Conservation (phyloP, 2,113 vertebrate genomes). For the Polyodon spathula region DNA sequence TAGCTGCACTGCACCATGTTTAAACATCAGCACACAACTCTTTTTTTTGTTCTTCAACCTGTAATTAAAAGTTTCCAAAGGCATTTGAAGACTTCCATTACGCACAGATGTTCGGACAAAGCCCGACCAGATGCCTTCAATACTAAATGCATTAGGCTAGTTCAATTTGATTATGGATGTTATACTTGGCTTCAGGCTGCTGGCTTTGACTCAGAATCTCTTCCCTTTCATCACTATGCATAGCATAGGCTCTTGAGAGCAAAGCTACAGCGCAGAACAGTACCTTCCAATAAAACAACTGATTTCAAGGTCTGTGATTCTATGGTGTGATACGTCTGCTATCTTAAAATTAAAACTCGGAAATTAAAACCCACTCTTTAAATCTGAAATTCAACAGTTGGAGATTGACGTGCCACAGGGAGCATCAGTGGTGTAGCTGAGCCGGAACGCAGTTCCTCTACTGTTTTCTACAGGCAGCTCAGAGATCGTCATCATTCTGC, state of each 20-base stretch:
- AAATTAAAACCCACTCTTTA: too few relatives aligned
- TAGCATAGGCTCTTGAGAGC: neutral
- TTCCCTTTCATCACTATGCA: neutral
- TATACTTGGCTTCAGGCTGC: slow-evolving; percentile 1
- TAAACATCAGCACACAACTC: too few relatives aligned
- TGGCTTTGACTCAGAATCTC: neutral
- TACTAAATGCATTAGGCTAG: neutral
- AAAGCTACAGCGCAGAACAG: neutral
- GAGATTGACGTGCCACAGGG: too few relatives aligned
- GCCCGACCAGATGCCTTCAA: neutral
- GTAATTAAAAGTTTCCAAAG: neutral
- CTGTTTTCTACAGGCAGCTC: neutral
- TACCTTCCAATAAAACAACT: neutral
- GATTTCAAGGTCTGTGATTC: too few relatives aligned
- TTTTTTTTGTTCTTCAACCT: neutral
- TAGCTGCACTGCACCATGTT: too few relatives aligned
- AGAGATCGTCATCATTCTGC: too few relatives aligned
- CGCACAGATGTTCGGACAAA: neutral
- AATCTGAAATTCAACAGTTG: too few relatives aligned
- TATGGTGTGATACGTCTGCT: too few relatives aligned
- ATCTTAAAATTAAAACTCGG: too few relatives aligned
- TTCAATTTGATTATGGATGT: neutral
- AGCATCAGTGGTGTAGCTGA: too few relatives aligned
- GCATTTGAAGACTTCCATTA: neutral
- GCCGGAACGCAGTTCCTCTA: neutral